Base-by-base conservation (phyloP, 2,797 vertebrate species). In the Taeniopygia guttata region DNA sequence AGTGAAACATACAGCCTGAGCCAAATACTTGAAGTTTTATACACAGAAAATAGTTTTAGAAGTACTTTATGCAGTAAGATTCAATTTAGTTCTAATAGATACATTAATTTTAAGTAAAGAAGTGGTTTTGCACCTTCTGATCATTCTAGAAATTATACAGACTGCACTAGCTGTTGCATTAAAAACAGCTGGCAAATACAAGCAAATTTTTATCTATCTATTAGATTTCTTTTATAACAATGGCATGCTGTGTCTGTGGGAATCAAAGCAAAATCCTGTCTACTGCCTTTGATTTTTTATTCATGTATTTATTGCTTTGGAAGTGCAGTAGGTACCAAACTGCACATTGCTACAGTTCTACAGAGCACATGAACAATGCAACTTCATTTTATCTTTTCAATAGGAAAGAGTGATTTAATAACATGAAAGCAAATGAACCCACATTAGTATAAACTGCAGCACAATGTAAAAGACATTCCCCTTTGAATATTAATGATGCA, bases 401-500 rank as follows among this genome's bases (percentile, higher is more conserved):
- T 5, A 84, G 66, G 87, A 93, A 84, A 85, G 64, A 73, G 59
- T 84, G 52, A 96, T 93, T 93, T 79, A 88, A 87, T 92, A 95
- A 94, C 52, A 88, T 27, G 59, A 86, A 91, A 91, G 85, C 59
- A 93, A 95, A 91, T 72, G 89, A 92, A 78, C 79, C 30, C 43
- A 43, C 83, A 87, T 96, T 95, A 87, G 84, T 95, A 90, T 83
- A 94, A 96, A 91, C 73, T 89, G 69, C 82, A 92, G 92, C 62
- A 93, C 73, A 86, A 87, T 48, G 62, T 87, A 94, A 94, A 95
- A 95, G 79, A 91, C 51, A 78, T 88, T 91, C 21, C 18, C 34
- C 29, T 92, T 90, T 76, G 89, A 96, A 95, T 93, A 94, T 93
- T 91, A 92, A 95, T 78, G 87, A 89, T 84, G 92, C 81, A 93